Evolutionary conservation across 2,113 vertebrate genomes (phyloP), one percentile per base, ranked within the genome.

Genomic region (Myotis davidii): DNA sequence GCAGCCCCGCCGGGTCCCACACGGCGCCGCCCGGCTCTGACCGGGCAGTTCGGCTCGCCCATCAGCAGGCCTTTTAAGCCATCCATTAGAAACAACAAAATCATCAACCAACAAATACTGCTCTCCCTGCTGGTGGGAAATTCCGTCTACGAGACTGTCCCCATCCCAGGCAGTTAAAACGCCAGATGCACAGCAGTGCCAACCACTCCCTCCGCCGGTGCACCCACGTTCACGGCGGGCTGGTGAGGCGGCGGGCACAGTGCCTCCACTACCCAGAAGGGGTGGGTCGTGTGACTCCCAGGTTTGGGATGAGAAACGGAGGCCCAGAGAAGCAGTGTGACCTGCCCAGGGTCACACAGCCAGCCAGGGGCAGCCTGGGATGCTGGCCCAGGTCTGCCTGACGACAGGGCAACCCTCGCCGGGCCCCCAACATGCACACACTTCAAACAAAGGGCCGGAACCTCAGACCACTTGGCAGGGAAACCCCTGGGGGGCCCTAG

Each of bases 181-280:
- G 72, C 34, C 2, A 14, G 64, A 34, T 0, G 0, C 39, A 39
- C 34, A 11, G 54, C 3, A 39, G n/a, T 13, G 50, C 73, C 48
- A 11, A 0, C 42, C 32, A 9, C 14, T 11, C 59, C 13, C 25
- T 6, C 0, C 23, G 27, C 39, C 18, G 8, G 17, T 0, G 3
- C 5, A 16, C 14, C 65, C 16, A 9, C 45, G 0, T 1, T 16
- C 14, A 0, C 0, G 20, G n/a, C 0, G 4, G 42, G 45, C 37
- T 14, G 25, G 2, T 5, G 61, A 23, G 0, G 45, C 0, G 18
- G 5, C 2, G 18, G 54, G 18, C 21, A 0, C 17, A 6, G 9
- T 2, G 16, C 79, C 17, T 8, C n/a, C 21, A 8, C 8, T 1
- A 3, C 17, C 59, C 27, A 1, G 37, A 42, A 34, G 27, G 18